Base-by-base conservation (phyloP, 2,888 invertebrate species). In the Apotomis turbidana region DNA sequence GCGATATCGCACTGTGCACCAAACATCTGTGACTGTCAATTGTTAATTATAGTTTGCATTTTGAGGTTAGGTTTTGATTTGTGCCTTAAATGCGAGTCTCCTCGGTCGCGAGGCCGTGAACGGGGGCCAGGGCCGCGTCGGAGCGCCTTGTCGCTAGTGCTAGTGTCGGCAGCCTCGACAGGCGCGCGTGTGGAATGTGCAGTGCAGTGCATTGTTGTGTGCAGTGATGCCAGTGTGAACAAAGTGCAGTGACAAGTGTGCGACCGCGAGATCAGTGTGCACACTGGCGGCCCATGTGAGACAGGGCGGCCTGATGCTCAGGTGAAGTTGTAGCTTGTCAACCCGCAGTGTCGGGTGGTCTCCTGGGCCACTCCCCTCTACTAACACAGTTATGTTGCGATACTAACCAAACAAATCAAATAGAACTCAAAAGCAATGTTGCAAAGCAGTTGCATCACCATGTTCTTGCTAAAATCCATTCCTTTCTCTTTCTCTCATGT, bases 11-110 rank as follows among this genome's bases (percentile, higher is more conserved):
- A 83, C 81, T 80, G 80, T 85, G 87, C 59, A 84, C 80, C 84
- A 87, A 89, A 90, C 91, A 91, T 89, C 89, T 90, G 90, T 88
- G 87, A 83, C 86, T 83, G 85, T 86, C 85, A 84, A 82, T 89
- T 84, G 83, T 85, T 83, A 77, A 82, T 86, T 86, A 87, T 85
- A 82, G 85, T 88, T 85, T 85, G 82, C 81, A 83, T 87, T 93
- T 93, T 93, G 92, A 93, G 93, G 93, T 93, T 93, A 93, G 87
- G 85, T 87, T 82, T 88, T 84, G 86, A 86, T 85, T 85, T 81
- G 80, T 82, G 83, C 80, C 79, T 79, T 74, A 80, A 78, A 80
- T 80, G 82, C 78, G 75, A 76, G 66, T 77, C 77, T 75, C 74
- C 76, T 70, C 75, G 73, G 74, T 49, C 36, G 61, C 44, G 67